Base-by-base conservation (phyloP, 1,140 invertebrate genomes). In the Conus betulinus region DNA sequence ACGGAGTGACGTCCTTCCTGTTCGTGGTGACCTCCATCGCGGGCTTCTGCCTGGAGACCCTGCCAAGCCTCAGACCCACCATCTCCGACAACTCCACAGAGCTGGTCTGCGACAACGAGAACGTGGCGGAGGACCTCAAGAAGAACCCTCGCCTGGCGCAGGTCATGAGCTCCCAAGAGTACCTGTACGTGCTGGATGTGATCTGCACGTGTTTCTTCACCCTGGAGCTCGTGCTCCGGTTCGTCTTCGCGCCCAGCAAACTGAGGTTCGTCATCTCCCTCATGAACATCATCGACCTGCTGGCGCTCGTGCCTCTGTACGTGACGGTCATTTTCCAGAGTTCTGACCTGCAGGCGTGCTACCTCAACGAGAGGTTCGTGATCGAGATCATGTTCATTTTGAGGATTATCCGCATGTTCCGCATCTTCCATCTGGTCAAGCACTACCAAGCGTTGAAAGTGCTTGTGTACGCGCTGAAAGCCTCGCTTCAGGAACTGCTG, bases 41-140 rank as follows among this genome's bases (percentile, higher is more conserved):
- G 76, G 98, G 97, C 79, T 99, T 99, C 95, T 99, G 98, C 95
- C 95, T 99, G 93, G 99, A 99, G 95, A 99, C 98, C 0, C 97
- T 98, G 93, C 97, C 98, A 1, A 97, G 97, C 91, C 96, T 98
- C 90, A 95, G 97, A 57, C 97, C 98, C 97, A 99, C 90, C 96
- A 96, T 90, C 98, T 67, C 81, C 60, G 90, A 90, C 85, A 84
- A 23, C 67, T 87, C 87, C 67, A 81, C 79, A 1, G 60, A 71
- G n/a, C 67, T 71, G 67, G 83, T 85, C 11, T 91, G 89, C 74
- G 87, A 89, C 51, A 87, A 86, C 67, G 67, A 71, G 67, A 71
- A 71, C 67, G 60, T 63, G 17, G 89, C 71, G 23, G 89, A 90
- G 10, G 88, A 87, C 27, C 88, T 88, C 20, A 74, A 81, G 25